phyloP scores from a whole-genome alignment of 2,113 vertebrate species.

The Hylia prasina region DNA sequence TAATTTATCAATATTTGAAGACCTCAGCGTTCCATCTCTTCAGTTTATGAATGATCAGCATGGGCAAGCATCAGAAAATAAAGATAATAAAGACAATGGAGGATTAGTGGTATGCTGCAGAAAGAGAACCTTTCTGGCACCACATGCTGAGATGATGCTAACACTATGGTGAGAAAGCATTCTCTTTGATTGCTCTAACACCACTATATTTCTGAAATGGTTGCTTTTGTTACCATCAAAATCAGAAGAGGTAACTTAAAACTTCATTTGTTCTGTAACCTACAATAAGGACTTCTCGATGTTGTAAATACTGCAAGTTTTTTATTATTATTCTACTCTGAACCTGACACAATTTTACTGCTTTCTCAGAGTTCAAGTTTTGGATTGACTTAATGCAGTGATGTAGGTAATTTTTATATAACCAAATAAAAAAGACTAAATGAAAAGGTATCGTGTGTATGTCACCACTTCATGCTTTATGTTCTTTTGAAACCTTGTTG shows the following conservation, averaged over 20 bases:
- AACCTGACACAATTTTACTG: neutral
- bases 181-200: slow-evolving; percentile 67
- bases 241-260: slow-evolving; percentile 55
- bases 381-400: neutral
- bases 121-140: slow-evolving; percentile 50
- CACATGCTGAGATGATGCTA: slow-evolving; percentile 63
- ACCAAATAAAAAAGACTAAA: neutral
- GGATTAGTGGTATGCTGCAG: slow-evolving; percentile 28
- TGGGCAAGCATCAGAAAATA: slow-evolving; percentile 24
- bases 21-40: neutral
- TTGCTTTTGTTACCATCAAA: slow-evolving; percentile 62
- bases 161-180: slow-evolving; percentile 58
- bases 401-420: neutral
- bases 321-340: neutral
- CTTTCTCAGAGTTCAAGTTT: neutral
- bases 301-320: neutral
- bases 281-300: slow-evolving; percentile 21
- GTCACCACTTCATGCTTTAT: neutral
- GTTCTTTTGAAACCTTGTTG: neutral
- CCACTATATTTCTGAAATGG: slow-evolving; percentile 55
- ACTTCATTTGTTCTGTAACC: slow-evolving; percentile 43
- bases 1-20: neutral
- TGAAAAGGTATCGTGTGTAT: neutral
- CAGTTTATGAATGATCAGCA: neutral
- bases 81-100: slow-evolving; percentile 47